These are phyloP conservation scores for Barnardius zonarius DNA, from an alignment of 2,113 vertebrate genomes.

Conservation along the genomic window DNA sequence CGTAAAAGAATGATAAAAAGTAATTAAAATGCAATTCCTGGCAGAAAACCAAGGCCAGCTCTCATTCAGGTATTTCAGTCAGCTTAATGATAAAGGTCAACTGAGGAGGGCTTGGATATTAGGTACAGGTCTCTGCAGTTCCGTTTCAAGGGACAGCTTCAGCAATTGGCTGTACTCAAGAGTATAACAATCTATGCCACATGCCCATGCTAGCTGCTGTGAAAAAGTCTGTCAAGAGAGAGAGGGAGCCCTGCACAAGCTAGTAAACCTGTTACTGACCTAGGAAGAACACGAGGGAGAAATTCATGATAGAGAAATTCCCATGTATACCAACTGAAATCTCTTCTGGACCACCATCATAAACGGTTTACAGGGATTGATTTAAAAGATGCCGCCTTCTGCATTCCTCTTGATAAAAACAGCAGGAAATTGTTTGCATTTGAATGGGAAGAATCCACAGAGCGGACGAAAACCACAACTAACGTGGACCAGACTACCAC, in stretches of 20 bases:
- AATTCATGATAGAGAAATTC: not conserved
- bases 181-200: not conserved
- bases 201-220: not conserved
- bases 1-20: not conserved
- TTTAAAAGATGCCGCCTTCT: too few species aligned
- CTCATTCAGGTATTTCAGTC: not conserved
- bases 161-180: not conserved
- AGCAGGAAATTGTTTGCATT: too few species aligned
- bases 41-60: not conserved
- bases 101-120: not conserved
- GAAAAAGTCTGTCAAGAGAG: not conserved
- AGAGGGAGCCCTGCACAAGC: too few species aligned
- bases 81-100: not conserved
- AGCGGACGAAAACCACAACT: too few species aligned
- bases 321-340: too few species aligned
- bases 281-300: not conserved
- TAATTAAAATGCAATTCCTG: not conserved
- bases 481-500: too few species aligned
- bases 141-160: not conserved
- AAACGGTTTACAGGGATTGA: too few species aligned
- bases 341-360: too few species aligned
- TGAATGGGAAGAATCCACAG: too few species aligned
- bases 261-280: not conserved
- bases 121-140: not conserved
- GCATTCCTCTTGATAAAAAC: too few species aligned